A percentile compares a stretch with the other conserved stretches of the same genome.
Evolutionary conservation across 2,888 invertebrate species (phyloP).

Genomic region (Pheosia tremula): DNA sequence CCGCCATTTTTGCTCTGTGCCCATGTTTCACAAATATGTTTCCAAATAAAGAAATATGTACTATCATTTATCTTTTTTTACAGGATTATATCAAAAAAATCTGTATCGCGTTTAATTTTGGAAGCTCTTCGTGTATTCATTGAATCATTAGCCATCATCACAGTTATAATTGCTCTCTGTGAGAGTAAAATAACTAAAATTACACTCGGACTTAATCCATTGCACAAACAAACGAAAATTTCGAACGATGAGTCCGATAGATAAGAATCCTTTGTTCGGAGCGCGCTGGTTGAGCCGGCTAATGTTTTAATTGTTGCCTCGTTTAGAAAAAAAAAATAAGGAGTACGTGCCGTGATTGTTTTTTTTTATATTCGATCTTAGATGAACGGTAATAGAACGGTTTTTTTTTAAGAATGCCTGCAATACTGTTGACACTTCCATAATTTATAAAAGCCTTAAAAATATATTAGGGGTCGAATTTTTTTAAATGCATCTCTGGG

Average conservation of each 20-base stretch:
- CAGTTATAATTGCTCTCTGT: conserved; percentile 63
- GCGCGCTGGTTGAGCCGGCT: conserved; percentile 33
- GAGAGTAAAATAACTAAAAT: conserved; percentile 63
- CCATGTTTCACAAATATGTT: no score
- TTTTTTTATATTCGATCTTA: neutral
- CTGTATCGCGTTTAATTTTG: neutral
- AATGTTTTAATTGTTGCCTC: conserved; percentile 53
- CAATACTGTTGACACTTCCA: no score
- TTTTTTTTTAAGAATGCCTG: neutral
- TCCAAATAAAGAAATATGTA: no score
- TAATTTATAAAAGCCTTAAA: no score
- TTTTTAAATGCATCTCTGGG: no score
- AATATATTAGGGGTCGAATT: no score
- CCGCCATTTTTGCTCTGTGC: no score
- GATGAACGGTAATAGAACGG: neutral
- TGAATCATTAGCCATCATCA: conserved; percentile 57
- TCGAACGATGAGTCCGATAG: conserved; percentile 54
- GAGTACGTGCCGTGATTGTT: neutral
- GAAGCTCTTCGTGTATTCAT: conserved; percentile 43
- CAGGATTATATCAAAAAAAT: neutral
- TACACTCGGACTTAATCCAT: conserved; percentile 56
- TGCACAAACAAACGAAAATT: conserved; percentile 56
- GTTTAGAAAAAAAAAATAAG: conserved; percentile 1
- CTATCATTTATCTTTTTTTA: neutral
- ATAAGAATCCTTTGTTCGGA: conserved; percentile 56